Conservation (phyloP, 2,113 vertebrate genomes). For the Merops nubicus region DNA sequence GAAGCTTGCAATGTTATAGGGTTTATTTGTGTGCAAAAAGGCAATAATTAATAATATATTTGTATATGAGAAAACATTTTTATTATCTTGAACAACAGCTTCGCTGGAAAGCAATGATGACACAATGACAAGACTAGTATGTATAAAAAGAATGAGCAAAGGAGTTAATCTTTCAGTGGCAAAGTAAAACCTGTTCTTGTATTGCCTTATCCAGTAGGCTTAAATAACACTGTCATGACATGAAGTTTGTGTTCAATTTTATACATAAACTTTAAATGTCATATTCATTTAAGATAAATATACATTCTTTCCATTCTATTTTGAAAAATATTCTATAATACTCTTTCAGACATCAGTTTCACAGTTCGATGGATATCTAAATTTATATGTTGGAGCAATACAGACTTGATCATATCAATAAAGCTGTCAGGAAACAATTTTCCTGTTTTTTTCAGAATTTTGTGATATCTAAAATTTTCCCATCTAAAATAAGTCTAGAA, state of each 20-base stretch:
- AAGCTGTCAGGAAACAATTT: background rate
- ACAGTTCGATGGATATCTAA: background rate
- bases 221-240: background rate
- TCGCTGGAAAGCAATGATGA: background rate
- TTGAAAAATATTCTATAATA: background rate
- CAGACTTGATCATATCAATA: background rate
- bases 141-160: background rate
- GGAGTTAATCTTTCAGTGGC: background rate
- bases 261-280: background rate
- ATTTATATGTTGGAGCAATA: background rate
- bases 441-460: background rate
- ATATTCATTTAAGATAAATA: background rate
- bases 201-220: background rate
- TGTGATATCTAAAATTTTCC: background rate
- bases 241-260: background rate
- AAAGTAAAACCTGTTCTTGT: background rate
- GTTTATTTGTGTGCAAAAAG: background rate
- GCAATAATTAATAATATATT: conserved; percentile 1
- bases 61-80: background rate
- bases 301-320: background rate
- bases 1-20: background rate
- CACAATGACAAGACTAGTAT: background rate
- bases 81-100: conserved; percentile 9
- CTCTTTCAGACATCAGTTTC: background rate
- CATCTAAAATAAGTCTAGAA: background rate